Conservation (phyloP, 2,113 vertebrate genomes). For the Eurystomus gularis region DNA sequence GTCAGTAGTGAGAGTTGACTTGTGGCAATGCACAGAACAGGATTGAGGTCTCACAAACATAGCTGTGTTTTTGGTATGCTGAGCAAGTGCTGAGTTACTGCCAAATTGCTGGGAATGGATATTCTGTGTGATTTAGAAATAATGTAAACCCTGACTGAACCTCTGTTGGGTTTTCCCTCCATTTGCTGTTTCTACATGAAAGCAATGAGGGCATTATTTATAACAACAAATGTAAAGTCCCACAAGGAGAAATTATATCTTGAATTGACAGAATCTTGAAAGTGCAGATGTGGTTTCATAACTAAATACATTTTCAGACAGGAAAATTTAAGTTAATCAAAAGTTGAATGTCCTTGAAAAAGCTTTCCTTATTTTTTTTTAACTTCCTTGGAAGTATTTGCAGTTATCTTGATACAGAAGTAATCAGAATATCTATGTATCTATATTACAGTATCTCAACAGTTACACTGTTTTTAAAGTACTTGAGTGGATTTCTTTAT, state of each 20-base stretch:
- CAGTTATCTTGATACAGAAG: not conserved
- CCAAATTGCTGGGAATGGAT: conserved; percentile 2
- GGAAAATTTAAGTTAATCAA: conserved; percentile 29
- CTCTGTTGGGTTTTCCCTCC: conserved; percentile 34
- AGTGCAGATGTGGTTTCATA: conserved; percentile 14
- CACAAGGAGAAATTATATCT: not conserved
- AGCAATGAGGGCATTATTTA: conserved; percentile 61
- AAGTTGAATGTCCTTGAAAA: not conserved
- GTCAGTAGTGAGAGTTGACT: not conserved
- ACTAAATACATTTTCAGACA: conserved; percentile 40
- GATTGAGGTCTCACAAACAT: not conserved
- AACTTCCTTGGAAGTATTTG: not conserved
- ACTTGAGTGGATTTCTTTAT: not conserved
- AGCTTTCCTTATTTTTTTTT: not conserved
- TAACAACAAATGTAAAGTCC: conserved; percentile 20
- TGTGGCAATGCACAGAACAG: not conserved
- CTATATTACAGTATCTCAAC: not conserved
- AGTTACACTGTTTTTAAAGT: not conserved
- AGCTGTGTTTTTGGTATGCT: not conserved
- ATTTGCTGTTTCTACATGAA: conserved; percentile 14
- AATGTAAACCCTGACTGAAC: conserved; percentile 46
- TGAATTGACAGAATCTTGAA: not conserved
- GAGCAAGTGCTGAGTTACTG: not conserved
- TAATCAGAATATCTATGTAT: not conserved
- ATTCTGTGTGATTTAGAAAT: conserved; percentile 15